Percentiles rank a stretch among this genome's conserved stretches.
Conservation (phyloP, 2,113 vertebrate genomes). For the Elaphurus davidianus region DNA sequence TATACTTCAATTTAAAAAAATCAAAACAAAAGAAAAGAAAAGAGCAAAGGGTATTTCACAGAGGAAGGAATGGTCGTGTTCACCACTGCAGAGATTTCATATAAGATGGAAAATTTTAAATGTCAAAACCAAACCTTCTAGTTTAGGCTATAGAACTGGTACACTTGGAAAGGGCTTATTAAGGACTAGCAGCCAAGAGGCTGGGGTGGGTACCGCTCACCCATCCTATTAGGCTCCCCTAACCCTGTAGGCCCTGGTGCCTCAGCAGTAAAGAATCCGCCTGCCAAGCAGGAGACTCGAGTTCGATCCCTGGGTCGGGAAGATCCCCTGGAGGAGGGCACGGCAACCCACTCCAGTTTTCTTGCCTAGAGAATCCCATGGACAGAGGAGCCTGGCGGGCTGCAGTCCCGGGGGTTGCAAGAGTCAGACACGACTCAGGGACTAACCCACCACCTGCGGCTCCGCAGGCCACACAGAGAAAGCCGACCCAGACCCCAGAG, state of each 20-base stretch:
- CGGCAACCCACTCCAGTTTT: neutral
- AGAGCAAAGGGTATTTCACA: neutral
- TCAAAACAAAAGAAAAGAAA: neutral
- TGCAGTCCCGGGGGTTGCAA: neutral
- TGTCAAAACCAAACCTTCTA: neutral
- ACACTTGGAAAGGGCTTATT: neutral
- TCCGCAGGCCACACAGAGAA: neutral
- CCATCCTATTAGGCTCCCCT: neutral
- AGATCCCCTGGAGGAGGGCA: neutral
- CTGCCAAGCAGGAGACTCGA: neutral
- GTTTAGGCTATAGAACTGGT: neutral
- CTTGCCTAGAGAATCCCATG: neutral
- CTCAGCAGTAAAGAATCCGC: neutral
- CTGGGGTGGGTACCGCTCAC: accelerated
- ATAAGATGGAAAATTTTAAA: neutral
- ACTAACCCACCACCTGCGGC: neutral
- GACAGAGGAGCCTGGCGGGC: neutral
- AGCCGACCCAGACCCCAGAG: neutral
- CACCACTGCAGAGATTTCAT: neutral
- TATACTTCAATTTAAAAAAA: neutral
- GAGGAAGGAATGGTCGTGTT: neutral
- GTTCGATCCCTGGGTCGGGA: neutral
- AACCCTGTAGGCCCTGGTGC: neutral
- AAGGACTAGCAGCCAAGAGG: neutral
- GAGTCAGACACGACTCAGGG: neutral